A percentile compares a stretch with the other conserved stretches of the same genome.
phyloP scores from a whole-genome alignment of 2,113 vertebrate species.

The Sinosuthora webbiana region DNA sequence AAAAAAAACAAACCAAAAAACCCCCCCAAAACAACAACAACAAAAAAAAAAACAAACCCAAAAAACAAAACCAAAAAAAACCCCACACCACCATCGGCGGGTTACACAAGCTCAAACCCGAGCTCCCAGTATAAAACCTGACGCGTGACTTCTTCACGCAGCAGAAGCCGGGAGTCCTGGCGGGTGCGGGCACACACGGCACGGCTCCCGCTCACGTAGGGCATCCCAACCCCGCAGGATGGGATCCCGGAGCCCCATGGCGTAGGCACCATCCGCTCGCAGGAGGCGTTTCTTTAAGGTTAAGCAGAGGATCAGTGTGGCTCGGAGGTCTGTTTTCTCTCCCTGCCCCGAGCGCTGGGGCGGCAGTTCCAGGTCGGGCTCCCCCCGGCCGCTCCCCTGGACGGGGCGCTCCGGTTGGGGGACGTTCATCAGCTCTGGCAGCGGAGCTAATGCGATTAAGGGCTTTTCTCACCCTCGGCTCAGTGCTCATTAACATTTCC shows the following conservation, averaged over 20 bases:
- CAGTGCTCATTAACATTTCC: not conserved
- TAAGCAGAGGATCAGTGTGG: not conserved
- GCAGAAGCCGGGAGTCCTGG: not conserved
- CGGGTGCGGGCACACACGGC: accelerated
- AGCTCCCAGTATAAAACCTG: not conserved
- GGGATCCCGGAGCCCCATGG: accelerated
- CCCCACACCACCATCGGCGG: not conserved
- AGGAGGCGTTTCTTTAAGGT: not conserved
- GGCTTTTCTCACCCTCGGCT: not conserved
- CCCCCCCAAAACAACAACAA: not conserved
- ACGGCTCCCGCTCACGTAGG: not conserved
- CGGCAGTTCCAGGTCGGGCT: accelerated
- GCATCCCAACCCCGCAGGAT: accelerated
- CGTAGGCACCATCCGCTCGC: accelerated
- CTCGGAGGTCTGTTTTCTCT: not conserved
- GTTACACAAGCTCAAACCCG: not conserved
- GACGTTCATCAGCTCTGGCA: not conserved
- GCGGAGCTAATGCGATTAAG: not conserved
- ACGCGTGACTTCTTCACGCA: not conserved
- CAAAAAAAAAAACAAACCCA: too few relatives aligned
- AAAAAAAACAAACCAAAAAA: not conserved
- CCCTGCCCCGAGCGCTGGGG: accelerated
- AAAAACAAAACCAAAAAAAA: too few relatives aligned
- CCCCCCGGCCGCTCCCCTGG: not conserved
- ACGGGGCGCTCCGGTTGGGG: not conserved